Evolutionary conservation across 92 coral and sea anemone species (phyloP), one percentile per base, ranked within the genome.

Genomic region (Palythoa grandis): DNA sequence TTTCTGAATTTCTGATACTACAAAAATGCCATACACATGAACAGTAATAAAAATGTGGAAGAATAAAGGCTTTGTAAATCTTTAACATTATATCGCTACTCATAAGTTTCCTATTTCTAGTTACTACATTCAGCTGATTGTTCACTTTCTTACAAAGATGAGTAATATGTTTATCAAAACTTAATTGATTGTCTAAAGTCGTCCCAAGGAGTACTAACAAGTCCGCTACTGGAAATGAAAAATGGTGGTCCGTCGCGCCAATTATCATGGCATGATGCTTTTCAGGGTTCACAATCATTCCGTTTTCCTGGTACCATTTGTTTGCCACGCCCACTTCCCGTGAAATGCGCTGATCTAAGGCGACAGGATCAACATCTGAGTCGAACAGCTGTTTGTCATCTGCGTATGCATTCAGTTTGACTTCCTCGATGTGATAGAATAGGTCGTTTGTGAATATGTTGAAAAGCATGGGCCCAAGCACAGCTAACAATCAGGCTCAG

Each of bases 381-480:
- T 13, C 19, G 54, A 73, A 85, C 37, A 74, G 61, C 67, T 74
- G 88, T 54, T 82, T 74, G 48, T 80, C 80, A 68, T 87, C 90
- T 4, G 90, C 90, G 47, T 87, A 87, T 15, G 74, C 68, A 63
- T 70, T 52, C 5, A 87, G 19, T 11, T 71, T 29, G 0, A 23
- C 48, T 19, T 19, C 16, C 38, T 87, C 68, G 8, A 87, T 79
- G 23, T 78, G 82, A 37, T 52, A 43, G 74, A 80, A 80, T n/a
- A 87, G 38, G 75, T 88, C 91, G 70, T 83, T 75, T 11, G 76
- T 29, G 22, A 65, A 77, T 20, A 88, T 77, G 82, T 88, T 88
- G 78, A 82, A 88, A 58, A 88, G 19, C 86, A 84, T 84, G 25
- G 92, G 88, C 6, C 92, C 92, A 19, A 89, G 77, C 15, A 89